phyloP scores from a whole-genome alignment of 2,888 invertebrate genomes.

The Crematogaster levior region DNA sequence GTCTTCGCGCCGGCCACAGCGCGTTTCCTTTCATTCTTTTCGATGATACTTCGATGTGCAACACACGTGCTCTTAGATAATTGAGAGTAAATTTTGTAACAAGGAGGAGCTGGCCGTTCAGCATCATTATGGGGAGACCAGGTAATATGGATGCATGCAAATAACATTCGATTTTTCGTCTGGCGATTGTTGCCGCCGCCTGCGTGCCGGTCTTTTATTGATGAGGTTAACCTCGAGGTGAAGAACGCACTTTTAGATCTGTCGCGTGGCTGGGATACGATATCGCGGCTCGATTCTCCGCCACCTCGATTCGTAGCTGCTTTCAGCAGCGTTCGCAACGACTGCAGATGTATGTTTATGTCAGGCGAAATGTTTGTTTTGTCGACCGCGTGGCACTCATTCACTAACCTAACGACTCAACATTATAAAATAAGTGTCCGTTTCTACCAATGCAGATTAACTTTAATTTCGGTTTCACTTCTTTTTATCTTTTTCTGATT shows the following conservation, averaged over 20 bases:
- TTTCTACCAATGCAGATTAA: too few relatives aligned
- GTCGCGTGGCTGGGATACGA: not conserved
- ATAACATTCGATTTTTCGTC: not conserved
- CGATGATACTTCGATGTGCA: constrained; percentile 68
- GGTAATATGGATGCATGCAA: constrained; percentile 74
- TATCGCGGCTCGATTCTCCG: not conserved
- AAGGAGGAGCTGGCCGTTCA: not conserved
- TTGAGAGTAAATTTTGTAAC: not conserved
- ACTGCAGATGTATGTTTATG: not conserved
- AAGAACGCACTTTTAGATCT: not conserved
- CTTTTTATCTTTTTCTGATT: too few relatives aligned
- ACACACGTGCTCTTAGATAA: constrained; percentile 65
- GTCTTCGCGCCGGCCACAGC: not conserved
- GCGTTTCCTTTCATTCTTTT: not conserved
- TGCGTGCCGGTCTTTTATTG: not conserved
- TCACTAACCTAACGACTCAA: not conserved
- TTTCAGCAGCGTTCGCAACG: not conserved
- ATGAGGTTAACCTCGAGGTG: not conserved
- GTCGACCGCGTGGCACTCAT: not conserved
- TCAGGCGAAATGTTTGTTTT: not conserved
- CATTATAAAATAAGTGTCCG: too few relatives aligned
- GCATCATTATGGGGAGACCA: constrained; percentile 85
- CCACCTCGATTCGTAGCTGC: not conserved
- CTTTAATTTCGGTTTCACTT: too few relatives aligned
- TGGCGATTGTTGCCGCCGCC: not conserved